Conservation (phyloP, 2,113 vertebrate genomes). For the Oncorhynchus nerka region DNA sequence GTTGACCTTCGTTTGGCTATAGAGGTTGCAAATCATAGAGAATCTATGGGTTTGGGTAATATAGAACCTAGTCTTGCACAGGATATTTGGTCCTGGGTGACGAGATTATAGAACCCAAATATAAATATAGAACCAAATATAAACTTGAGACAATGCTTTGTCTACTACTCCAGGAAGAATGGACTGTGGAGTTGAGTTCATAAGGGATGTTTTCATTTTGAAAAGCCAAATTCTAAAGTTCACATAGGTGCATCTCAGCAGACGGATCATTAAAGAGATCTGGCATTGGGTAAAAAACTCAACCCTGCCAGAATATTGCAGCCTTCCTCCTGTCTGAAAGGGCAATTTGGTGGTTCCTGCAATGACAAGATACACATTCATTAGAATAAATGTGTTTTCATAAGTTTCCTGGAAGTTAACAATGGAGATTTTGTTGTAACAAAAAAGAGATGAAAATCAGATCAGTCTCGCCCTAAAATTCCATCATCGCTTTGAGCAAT, state of each 20-base stretch:
- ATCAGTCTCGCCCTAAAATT: conserved; percentile 23
- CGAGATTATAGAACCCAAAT: neutral
- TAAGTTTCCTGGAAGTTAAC: neutral
- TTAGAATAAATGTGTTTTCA: neutral
- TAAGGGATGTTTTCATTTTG: too few relatives aligned
- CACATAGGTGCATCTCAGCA: neutral
- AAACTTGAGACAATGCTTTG: neutral
- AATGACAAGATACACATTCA: neutral
- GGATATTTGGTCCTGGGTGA: conserved; percentile 25
- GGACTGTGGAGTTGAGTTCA: too few relatives aligned
- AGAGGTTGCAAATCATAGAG: too few relatives aligned
- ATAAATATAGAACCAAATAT: conserved; percentile 22
- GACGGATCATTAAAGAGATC: neutral
- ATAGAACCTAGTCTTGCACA: neutral
- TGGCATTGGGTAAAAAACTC: neutral
- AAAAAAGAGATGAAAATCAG: conserved; percentile 51
- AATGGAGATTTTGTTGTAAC: conserved; percentile 30
- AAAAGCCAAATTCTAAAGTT: too few relatives aligned
- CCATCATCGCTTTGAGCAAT: conserved; percentile 46
- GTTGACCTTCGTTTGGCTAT: too few relatives aligned
- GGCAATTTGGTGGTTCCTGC: neutral
- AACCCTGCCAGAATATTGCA: neutral
- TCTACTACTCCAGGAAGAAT: too few relatives aligned
- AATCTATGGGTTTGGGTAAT: too few relatives aligned
- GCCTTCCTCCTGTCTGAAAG: neutral